Percentiles rank a stretch among this genome's conserved stretches.
These are phyloP conservation scores for Hyposoter dolosus DNA, from an alignment of 2,888 invertebrate species.

Conservation along the genomic window DNA sequence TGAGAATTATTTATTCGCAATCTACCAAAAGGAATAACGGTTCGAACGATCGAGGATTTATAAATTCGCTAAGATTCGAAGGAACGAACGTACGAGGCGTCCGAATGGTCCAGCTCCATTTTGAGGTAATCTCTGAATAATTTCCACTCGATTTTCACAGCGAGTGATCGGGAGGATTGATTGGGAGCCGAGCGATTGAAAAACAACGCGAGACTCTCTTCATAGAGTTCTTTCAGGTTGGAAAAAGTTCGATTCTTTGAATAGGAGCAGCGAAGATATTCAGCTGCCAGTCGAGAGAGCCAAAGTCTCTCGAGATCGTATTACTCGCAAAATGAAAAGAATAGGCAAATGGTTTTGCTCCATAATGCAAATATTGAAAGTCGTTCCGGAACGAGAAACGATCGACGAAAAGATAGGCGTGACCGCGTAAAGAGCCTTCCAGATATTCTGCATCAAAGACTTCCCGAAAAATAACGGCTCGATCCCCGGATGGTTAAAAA, in stretches of 20 bases:
- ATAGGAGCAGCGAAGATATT: neutral
- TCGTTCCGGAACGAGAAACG: constrained; percentile 7
- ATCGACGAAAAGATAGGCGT: constrained; percentile 14
- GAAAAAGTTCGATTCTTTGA: constrained; percentile 5
- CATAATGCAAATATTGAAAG: constrained; percentile 65
- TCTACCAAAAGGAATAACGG: neutral
- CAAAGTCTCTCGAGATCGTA: constrained; percentile 5
- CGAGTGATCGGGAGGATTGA: neutral
- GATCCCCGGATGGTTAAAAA: neutral
- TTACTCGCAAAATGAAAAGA: constrained; percentile 20
- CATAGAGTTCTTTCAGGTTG: neutral
- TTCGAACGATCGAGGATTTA: neutral
- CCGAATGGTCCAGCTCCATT: neutral
- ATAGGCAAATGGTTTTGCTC: constrained; percentile 47
- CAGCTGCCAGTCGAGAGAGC: neutral
- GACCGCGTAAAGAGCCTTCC: constrained; percentile 29
- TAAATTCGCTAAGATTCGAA: neutral
- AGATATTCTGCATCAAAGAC: constrained; percentile 24
- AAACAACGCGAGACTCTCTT: neutral
- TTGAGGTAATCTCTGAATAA: neutral
- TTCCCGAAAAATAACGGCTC: neutral
- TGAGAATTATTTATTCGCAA: neutral
- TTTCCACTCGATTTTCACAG: constrained; percentile 2
- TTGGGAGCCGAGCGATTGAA: neutral
- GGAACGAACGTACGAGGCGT: neutral